Evolutionary conservation across 2,888 invertebrate genomes (phyloP), one percentile per base, ranked within the genome.

Genomic region (Trachelus troglodyta): DNA sequence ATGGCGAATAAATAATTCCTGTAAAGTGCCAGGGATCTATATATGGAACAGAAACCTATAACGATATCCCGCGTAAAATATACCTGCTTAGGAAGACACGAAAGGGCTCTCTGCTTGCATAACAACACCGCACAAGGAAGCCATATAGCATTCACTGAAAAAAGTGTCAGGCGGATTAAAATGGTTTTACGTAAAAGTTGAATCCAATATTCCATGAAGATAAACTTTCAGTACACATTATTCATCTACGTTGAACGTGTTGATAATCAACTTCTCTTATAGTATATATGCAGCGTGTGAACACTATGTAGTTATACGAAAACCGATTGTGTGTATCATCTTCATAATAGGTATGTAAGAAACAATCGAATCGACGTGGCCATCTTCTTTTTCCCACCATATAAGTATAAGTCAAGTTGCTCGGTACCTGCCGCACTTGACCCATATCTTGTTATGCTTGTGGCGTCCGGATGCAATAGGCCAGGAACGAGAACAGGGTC

Each of bases 371-470:
- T 80, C 77, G 82, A 77, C 79, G 80, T 76, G 80, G 84, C 56
- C 56, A 56, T 56, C 74, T 30, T 30, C 34, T 30, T 33, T 85
- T 85, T 82, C 83, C 78, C 83, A 75, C 81, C 79, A 81, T 79
- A 77, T 77, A 80, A 40, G 12, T 37, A 80, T 80, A 33, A 76
- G 83, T 81, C 82, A 85, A 88, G 88, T 87, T 89, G 88, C 88
- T 87, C 85, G 88, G 89, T 86, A 90, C 89, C 88, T 83, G 89
- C 89, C 89, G 90, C 90, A 90, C 90, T 90, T 90, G 90, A 90
- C 90, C 90, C 85, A 90, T 90, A 90, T 90, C 87, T 90, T 90
- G 88, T 90, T 90, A 90, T 90, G 89, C 90, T 89, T 83, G 83
- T 82, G 85, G 88, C 89, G 90, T 90, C 89, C 89, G 89, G 88